These are phyloP conservation scores for Oncorhynchus gorbuscha DNA, from an alignment of 2,113 vertebrate genomes.

Conservation along the genomic window DNA sequence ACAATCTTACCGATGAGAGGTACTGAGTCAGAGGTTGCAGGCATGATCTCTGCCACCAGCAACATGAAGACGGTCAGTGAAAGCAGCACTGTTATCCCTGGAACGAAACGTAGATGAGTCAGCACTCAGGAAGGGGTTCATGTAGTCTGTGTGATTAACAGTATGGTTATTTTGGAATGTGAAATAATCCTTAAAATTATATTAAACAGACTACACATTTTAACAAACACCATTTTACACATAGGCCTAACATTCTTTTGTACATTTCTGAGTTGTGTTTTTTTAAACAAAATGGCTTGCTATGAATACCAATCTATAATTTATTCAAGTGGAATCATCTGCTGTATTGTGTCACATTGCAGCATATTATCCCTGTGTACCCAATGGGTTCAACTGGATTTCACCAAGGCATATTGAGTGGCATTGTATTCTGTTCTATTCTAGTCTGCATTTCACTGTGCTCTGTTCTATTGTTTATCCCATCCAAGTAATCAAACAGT, in stretches of 20 bases:
- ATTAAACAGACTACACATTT: too few relatives aligned
- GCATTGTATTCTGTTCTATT: neutral
- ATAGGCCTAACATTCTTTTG: neutral
- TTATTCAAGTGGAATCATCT: neutral
- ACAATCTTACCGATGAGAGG: slow-evolving; percentile 88
- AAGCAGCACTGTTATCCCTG: slow-evolving; percentile 93
- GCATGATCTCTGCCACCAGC: slow-evolving; percentile 94
- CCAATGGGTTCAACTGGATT: neutral
- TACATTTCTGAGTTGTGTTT: neutral
- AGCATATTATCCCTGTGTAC: neutral
- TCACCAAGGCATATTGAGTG: neutral
- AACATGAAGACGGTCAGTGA: slow-evolving; percentile 96
- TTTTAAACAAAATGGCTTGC: neutral
- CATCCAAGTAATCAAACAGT: neutral
- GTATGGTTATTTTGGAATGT: too few relatives aligned
- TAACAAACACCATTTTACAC: too few relatives aligned
- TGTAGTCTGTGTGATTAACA: too few relatives aligned
- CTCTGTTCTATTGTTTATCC: neutral
- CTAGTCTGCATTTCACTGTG: neutral
- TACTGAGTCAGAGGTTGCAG: slow-evolving; percentile 92
- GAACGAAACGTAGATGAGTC: neutral
- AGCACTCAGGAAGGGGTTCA: too few relatives aligned
- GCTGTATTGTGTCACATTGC: neutral
- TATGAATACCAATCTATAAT: neutral
- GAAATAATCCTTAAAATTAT: too few relatives aligned